A percentile compares a stretch with the other conserved stretches of the same genome.
phyloP scores from a whole-genome alignment of 2,797 vertebrate genomes.

The Eleutherodactylus coqui region DNA sequence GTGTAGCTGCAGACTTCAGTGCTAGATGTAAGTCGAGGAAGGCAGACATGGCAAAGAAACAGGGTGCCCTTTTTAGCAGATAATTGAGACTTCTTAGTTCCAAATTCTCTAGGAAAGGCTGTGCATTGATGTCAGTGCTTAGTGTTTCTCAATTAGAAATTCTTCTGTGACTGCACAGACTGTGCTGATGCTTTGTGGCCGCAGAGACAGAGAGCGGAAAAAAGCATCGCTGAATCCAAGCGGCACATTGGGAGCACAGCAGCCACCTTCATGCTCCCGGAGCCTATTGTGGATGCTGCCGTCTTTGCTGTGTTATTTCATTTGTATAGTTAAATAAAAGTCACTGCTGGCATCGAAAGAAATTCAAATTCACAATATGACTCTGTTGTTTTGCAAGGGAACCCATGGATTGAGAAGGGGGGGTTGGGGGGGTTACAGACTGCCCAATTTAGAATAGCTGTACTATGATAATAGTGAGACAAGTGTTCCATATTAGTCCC shows the following conservation, averaged over 20 bases:
- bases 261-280: constrained; percentile 77
- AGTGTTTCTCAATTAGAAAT: constrained; percentile 36
- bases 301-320: neutral
- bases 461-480: constrained; percentile 9
- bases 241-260: constrained; percentile 74
- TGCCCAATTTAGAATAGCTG: neutral
- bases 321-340: constrained; percentile 15
- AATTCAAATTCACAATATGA: neutral
- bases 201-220: constrained; percentile 56
- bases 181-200: constrained; percentile 61
- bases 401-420: neutral
- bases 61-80: constrained; percentile 19
- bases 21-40: constrained; percentile 1
- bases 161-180: constrained; percentile 62
- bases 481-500: neutral
- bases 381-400: neutral
- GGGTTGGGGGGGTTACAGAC: neutral
- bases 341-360: neutral
- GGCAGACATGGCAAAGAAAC: neutral
- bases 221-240: constrained; percentile 68
- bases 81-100: constrained; percentile 20
- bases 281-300: constrained; percentile 69
- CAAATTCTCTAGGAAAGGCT: neutral
- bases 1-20: too few species aligned
- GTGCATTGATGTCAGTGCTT: constrained; percentile 17